Base-by-base conservation (phyloP, 2,888 invertebrate species). In the Neocrepidodera transversa region DNA sequence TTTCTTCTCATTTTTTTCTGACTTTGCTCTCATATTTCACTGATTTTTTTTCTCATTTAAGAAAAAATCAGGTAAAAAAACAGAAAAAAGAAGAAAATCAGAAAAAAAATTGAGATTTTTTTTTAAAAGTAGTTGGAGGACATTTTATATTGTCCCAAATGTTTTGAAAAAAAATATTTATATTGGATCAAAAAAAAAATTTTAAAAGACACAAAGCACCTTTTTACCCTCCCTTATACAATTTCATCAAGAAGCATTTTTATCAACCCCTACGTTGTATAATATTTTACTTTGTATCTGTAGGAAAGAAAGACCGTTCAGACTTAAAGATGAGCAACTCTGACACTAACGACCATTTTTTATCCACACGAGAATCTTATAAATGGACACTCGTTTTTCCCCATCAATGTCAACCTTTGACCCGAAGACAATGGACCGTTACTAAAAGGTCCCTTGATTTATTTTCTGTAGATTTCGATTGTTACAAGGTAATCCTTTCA, bases 351-450 rank as follows among this genome's bases (percentile, higher is more conserved):
- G 43, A 26, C 43, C 43, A 26, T 23, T 26, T 26, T 43, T 43
- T 43, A 43, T 43, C 43, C 43, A 7, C 26, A 23, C 43, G 13
- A 43, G 26, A 23, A 43, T 43, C 43, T 43, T 43, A 43, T 43
- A 43, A 43, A 43, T 26, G 43, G 43, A 11, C 43, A 43, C n/a
- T 43, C 43, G 43, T 43, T 43, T 43, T 43, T 43, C 26, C 43
- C 43, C 43, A 43, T 43, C 43, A 43, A 43, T 43, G 43, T 43
- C 43, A 43, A 43, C 43, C 43, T 43, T 13, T 43, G 43, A 14
- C 43, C 43, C 23, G 43, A 43, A 43, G 43, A 43, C 43, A 43
- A 43, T 43, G 43, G 43, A 43, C 23, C 43, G 43, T 23, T 43
- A 23, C 43, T 43, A 43, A 43, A 43, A 43, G 43, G 43, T 26